A percentile compares a stretch with the other conserved stretches of the same genome.
These are phyloP conservation scores for Dysidea cf. avara DNA, from an alignment of 37 sponge, comb jelly and placozoan species.

Conservation along the genomic window DNA sequence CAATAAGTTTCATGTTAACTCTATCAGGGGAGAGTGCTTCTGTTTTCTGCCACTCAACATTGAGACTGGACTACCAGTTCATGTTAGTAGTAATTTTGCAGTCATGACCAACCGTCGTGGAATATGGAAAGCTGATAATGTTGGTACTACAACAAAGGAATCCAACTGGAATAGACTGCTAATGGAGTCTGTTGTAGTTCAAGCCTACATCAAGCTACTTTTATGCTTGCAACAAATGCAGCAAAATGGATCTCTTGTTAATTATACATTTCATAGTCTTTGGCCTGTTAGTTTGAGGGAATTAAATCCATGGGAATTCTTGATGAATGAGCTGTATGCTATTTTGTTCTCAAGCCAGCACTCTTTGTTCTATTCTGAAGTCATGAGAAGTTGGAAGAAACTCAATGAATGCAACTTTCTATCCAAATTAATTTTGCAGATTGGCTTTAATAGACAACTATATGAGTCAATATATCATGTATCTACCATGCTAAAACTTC, in stretches of 20 bases:
- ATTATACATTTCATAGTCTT: constrained; percentile 26
- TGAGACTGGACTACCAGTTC: no score
- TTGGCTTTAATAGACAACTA: background rate
- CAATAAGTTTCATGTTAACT: no score
- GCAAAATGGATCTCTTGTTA: background rate
- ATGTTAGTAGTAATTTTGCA: no score
- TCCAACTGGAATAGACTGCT: constrained; percentile 36
- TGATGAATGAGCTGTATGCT: constrained; percentile 5
- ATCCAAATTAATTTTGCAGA: constrained; percentile 4
- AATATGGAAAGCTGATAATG: no score
- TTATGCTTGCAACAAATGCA: no score
- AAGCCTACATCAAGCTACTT: constrained; percentile 27
- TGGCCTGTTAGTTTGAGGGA: constrained; percentile 35
- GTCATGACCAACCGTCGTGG: no score
- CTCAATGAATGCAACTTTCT: constrained; percentile 19
- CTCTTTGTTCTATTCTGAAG: constrained; percentile 29
- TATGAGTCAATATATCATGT: constrained; percentile 6
- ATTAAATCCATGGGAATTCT: constrained; percentile 33
- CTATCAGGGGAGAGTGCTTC: constrained; percentile 32
- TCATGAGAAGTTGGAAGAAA: constrained; percentile 8
- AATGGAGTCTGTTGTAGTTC: constrained; percentile 28
- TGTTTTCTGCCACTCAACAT: constrained; percentile 25
- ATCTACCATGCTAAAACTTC: constrained; percentile 2
- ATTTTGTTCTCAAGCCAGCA: background rate
- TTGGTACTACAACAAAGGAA: constrained; percentile 5